Evolutionary conservation across 2,888 invertebrate species (phyloP).

Genomic region (Amiota communis): DNA sequence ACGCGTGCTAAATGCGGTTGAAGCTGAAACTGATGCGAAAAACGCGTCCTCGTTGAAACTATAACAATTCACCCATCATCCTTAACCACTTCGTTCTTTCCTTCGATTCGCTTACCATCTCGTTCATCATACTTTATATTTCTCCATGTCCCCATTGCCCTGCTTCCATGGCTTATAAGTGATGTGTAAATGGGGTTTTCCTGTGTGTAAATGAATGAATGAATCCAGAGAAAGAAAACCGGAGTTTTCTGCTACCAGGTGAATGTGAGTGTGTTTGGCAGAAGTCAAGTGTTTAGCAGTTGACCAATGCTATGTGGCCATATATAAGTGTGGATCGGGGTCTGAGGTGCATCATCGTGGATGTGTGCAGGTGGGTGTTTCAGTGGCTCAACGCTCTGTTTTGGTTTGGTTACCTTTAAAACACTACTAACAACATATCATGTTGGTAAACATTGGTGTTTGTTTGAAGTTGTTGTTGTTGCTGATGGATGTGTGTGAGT

Average conservation of each 20-base stretch:
- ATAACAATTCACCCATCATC: too few relatives aligned
- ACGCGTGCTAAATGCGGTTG: slow-evolving; percentile 65
- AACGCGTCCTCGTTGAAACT: slow-evolving; percentile 6
- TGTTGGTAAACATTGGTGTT: neutral
- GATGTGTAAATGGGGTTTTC: too few relatives aligned
- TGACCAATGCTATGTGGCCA: slow-evolving; percentile 5
- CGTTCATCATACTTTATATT: too few relatives aligned
- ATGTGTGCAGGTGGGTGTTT: neutral
- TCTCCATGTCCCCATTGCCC: too few relatives aligned
- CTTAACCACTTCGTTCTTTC: too few relatives aligned
- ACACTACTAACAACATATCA: neutral
- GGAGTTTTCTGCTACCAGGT: neutral
- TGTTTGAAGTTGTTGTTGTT: neutral
- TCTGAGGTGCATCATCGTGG: neutral
- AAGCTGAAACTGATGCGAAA: slow-evolving; percentile 40
- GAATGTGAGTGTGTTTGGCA: slow-evolving; percentile 21
- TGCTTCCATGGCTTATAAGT: too few relatives aligned
- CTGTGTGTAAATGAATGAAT: too few relatives aligned
- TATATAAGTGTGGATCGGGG: too few relatives aligned
- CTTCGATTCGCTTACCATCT: too few relatives aligned
- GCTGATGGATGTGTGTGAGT: slow-evolving; percentile 30
- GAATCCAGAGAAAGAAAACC: too few relatives aligned
- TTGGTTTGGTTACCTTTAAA: too few relatives aligned
- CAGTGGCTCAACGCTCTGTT: neutral
- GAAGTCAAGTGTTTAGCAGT: slow-evolving; percentile 28